Conservation (phyloP, 2,888 invertebrate genomes). For the Callimorpha dominula region DNA sequence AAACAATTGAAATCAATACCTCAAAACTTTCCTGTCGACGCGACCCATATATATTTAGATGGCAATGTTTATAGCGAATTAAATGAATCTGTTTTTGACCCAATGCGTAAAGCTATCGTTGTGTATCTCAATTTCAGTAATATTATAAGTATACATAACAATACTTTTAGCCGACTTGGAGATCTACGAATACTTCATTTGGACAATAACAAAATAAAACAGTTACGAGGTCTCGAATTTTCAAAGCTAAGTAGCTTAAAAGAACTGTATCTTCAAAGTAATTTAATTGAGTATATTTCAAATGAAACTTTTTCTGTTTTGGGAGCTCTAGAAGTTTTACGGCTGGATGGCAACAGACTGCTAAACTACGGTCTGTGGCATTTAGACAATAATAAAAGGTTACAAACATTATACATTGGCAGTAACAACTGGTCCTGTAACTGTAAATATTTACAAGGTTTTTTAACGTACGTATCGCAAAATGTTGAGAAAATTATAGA, state of each 20-base stretch:
- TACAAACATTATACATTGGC: constrained; percentile 92
- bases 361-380: constrained; percentile 94
- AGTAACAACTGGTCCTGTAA: constrained; percentile 96
- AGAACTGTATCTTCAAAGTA: constrained; percentile 95
- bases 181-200: constrained; percentile 93
- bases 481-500: constrained; percentile 93
- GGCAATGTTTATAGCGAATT: constrained; percentile 95
- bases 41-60: constrained; percentile 96
- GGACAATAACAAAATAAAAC: constrained; percentile 93
- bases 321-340: constrained; percentile 92
- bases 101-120: constrained; percentile 86
- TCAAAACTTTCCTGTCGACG: constrained; percentile 94
- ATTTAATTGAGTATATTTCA: constrained; percentile 92
- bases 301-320: constrained; percentile 93
- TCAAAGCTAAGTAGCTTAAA: constrained; percentile 92
- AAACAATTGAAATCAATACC: constrained; percentile 92
- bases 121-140: constrained; percentile 94
- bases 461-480: constrained; percentile 93
- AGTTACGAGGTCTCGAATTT: constrained; percentile 94
- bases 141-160: constrained; percentile 93
- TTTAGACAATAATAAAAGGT: constrained; percentile 89
- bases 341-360: constrained; percentile 94
- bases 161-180: constrained; percentile 93
- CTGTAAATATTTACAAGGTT: constrained; percentile 94
- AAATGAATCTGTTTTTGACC: constrained; percentile 80